Conservation (phyloP, 1,140 invertebrate genomes). For the Hormaphis cornu region DNA sequence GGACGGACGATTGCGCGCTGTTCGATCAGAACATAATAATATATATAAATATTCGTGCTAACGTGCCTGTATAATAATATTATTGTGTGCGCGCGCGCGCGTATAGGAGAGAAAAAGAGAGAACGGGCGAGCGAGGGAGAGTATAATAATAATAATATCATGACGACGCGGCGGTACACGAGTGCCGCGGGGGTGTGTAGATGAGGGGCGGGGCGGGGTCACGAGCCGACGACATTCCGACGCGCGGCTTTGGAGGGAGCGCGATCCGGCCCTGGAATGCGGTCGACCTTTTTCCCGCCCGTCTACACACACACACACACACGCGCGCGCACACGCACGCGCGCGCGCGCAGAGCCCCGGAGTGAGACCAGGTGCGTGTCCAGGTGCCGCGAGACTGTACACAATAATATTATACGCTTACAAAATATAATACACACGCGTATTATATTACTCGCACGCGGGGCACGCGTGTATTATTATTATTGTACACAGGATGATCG, state of each 20-base stretch:
- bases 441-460: not conserved
- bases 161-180: not conserved
- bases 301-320: not conserved
- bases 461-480: not conserved
- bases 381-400: conserved; percentile 27
- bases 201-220: conserved; percentile 12
- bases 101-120: too few relatives aligned
- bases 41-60: too few relatives aligned
- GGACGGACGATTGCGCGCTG: conserved; percentile 13
- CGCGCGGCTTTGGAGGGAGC: conserved; percentile 1
- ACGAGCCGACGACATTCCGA: conserved; percentile 30
- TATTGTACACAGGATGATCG: too few relatives aligned
- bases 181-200: not conserved
- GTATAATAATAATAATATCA: too few relatives aligned
- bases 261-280: conserved; percentile 29
- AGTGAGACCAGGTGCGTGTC: conserved; percentile 28
- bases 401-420: conserved; percentile 8
- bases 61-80: not conserved
- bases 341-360: not conserved
- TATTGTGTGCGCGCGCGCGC: not conserved
- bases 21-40: conserved; percentile 1
- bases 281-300: conserved; percentile 31
- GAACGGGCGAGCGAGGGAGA: not conserved
- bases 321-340: not conserved
- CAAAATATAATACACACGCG: not conserved